Conservation (phyloP, 2,113 vertebrate species). For the Petroica traversi region DNA sequence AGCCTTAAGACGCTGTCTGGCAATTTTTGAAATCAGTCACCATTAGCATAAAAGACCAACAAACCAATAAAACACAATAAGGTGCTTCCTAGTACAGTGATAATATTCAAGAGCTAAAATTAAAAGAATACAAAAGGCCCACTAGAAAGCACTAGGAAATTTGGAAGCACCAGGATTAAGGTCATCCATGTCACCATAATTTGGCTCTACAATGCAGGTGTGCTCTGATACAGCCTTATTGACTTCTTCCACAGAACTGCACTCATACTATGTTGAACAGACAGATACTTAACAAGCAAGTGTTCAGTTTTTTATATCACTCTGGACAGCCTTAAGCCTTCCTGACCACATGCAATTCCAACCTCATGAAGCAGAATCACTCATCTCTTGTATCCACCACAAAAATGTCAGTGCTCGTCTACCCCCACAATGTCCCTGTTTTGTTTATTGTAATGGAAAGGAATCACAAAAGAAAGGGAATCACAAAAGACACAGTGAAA, state of each 20-base stretch:
- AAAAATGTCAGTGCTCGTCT: not conserved
- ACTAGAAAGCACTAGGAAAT: not conserved
- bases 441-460: not conserved
- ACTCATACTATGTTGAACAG: not conserved
- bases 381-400: not conserved
- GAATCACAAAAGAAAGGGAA: not conserved
- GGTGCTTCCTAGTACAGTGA: not conserved
- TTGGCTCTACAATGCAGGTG: not conserved
- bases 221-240: not conserved
- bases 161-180: not conserved
- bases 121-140: not conserved
- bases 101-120: not conserved
- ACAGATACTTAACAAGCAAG: not conserved
- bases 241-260: not conserved
- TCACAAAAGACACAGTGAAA: not conserved
- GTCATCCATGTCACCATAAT: not conserved
- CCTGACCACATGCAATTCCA: not conserved
- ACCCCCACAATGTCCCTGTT: not conserved
- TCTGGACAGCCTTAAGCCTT: not conserved
- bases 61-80: not conserved
- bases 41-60: not conserved
- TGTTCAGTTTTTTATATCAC: accelerated
- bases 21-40: not conserved
- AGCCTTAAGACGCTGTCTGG: not conserved
- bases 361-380: not conserved